A percentile compares a stretch with the other conserved stretches of the same genome.
Conservation (phyloP, 2,888 invertebrate genomes). For the Trichopoda pennipes region DNA sequence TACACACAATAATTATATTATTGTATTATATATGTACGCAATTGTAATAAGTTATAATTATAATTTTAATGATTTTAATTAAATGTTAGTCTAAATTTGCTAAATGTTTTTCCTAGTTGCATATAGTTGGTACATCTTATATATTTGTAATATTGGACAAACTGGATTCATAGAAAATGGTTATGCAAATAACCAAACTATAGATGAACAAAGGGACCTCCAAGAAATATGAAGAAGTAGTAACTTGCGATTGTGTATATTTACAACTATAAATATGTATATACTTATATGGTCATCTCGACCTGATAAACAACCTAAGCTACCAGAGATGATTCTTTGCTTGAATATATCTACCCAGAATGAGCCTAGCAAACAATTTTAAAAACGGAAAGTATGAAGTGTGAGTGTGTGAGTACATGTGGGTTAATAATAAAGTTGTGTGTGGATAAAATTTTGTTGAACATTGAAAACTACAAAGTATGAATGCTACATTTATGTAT, state of each 20-base stretch:
- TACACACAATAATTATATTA: no score
- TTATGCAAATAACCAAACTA: slow-evolving; percentile 58
- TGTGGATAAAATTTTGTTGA: slow-evolving; percentile 57
- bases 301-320: slow-evolving; percentile 62
- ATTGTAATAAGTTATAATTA: no score
- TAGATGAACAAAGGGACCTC: slow-evolving; percentile 71
- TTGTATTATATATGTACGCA: no score
- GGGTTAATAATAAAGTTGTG: slow-evolving; percentile 60
- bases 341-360: slow-evolving; percentile 35
- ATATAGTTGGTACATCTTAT: no score
- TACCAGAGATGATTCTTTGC: slow-evolving; percentile 57
- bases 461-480: slow-evolving; percentile 52
- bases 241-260: slow-evolving; percentile 72
- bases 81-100: no score
- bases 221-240: slow-evolving; percentile 71
- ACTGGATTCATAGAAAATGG: slow-evolving; percentile 56
- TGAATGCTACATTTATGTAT: slow-evolving; percentile 5
- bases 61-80: no score
- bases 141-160: slow-evolving; percentile 15
- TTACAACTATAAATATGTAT: not conserved
- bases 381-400: slow-evolving; percentile 19
- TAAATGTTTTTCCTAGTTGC: no score
- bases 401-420: not conserved
- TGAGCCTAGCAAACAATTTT: slow-evolving; percentile 31
- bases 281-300: slow-evolving; percentile 45